phyloP scores from a whole-genome alignment of 2,797 vertebrate genomes.

The Chaetodon trifasciatus region DNA sequence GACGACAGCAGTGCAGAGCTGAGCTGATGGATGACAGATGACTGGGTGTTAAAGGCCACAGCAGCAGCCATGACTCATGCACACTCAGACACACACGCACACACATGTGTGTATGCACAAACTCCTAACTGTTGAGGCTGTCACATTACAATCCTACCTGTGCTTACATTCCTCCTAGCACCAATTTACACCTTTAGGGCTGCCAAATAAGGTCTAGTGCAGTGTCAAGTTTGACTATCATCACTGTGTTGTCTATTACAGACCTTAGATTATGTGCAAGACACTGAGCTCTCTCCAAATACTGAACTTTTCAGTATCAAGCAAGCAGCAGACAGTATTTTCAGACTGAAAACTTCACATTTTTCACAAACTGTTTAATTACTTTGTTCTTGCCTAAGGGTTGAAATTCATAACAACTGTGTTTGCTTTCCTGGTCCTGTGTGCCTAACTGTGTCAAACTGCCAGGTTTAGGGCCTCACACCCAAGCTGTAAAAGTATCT shows the following conservation, averaged over 20 bases:
- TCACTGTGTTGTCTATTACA: slow-evolving; percentile 28
- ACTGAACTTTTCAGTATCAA: slow-evolving; percentile 10
- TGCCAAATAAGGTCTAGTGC: slow-evolving; percentile 62
- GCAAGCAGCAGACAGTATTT: background rate
- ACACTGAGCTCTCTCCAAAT: background rate
- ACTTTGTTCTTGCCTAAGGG: background rate
- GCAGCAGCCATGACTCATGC: slow-evolving; percentile 64
- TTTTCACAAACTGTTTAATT: slow-evolving; percentile 10
- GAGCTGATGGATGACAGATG: slow-evolving; percentile 72
- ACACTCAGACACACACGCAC: slow-evolving; percentile 12
- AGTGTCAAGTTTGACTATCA: slow-evolving; percentile 39
- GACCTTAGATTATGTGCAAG: slow-evolving; percentile 17
- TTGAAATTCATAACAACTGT: slow-evolving; percentile 26
- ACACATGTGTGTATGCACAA: slow-evolving; percentile 16
- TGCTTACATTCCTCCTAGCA: slow-evolving; percentile 48
- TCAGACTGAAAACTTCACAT: slow-evolving; percentile 4
- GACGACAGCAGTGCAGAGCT: slow-evolving; percentile 65
- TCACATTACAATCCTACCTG: slow-evolving; percentile 64
- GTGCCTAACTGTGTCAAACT: slow-evolving; percentile 26
- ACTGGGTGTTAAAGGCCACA: slow-evolving; percentile 73
- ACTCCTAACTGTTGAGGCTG: slow-evolving; percentile 46
- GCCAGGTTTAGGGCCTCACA: slow-evolving; percentile 27
- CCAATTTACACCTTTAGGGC: slow-evolving; percentile 64
- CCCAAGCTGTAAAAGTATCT: slow-evolving; percentile 20
- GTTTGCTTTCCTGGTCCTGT: slow-evolving; percentile 30